phyloP scores from a whole-genome alignment of 2,113 vertebrate species.

The Sphyrna mokarran region DNA sequence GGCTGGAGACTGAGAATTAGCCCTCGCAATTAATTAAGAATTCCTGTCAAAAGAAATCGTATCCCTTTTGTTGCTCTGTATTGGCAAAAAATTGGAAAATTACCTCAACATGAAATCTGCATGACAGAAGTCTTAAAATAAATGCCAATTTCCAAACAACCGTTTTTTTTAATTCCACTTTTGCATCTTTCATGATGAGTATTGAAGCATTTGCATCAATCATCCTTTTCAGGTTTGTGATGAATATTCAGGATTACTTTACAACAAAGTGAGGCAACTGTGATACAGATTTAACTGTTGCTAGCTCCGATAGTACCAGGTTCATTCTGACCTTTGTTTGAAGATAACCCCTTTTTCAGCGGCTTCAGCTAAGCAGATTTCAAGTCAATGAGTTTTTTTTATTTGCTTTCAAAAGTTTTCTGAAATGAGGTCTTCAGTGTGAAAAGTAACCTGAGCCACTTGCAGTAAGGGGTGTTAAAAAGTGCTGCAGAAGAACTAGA shows the following conservation, averaged over 20 bases:
- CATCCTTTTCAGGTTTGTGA: neutral
- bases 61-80: constrained; percentile 26
- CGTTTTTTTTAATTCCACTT: neutral
- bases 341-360: neutral
- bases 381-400: neutral
- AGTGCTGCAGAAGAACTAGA: neutral
- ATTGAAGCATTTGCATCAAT: neutral
- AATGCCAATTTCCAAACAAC: neutral
- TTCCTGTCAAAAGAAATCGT: neutral
- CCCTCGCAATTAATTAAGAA: neutral
- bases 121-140: neutral
- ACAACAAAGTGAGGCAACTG: neutral
- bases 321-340: neutral
- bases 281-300: constrained; percentile 32
- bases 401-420: neutral
- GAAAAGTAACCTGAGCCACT: neutral
- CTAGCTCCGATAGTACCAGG: neutral
- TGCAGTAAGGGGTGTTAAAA: neutral
- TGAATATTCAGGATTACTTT: neutral
- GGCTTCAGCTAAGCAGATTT: neutral
- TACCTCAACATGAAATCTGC: neutral
- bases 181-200: neutral
- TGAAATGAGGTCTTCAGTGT: neutral
- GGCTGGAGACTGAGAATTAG: constrained; percentile 25
- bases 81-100: neutral